phyloP scores from a whole-genome alignment of 2,113 vertebrate genomes.

The Chaenogobius annularis region DNA sequence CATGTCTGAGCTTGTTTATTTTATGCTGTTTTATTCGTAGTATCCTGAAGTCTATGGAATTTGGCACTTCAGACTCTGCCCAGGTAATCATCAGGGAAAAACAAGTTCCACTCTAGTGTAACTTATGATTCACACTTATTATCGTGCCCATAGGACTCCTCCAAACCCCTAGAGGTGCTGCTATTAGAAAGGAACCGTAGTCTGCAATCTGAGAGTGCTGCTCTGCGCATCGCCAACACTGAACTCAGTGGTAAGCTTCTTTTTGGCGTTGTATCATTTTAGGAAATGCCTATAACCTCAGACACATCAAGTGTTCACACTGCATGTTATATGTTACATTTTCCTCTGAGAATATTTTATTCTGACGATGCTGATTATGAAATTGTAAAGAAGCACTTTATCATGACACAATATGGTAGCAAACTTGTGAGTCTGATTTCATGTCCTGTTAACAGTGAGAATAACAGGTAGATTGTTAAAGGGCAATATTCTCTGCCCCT shows the following conservation, averaged over 20 bases:
- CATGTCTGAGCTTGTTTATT: background rate
- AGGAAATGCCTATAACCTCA: background rate
- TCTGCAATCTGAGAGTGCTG: conserved; percentile 93
- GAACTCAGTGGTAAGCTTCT: conserved; percentile 94
- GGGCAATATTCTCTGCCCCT: conserved; percentile 29
- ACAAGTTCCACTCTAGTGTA: conserved; percentile 12
- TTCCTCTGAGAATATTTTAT: conserved; percentile 75
- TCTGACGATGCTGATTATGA: background rate
- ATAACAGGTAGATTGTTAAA: conserved; percentile 28
- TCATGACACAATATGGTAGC: background rate
- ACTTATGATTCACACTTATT: background rate
- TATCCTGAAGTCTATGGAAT: conserved; percentile 98
- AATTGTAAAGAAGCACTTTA: conserved; percentile 3
- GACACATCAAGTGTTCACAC: conserved; percentile 6
- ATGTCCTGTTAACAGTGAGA: background rate
- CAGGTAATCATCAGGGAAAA: conserved; percentile 80
- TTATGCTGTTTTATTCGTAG: conserved; percentile 70
- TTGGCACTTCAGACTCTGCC: conserved; percentile 84
- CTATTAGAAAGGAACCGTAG: conserved; percentile 95
- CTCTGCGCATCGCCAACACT: conserved; percentile 91
- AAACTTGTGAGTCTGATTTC: conserved; percentile 3
- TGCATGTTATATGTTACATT: conserved; percentile 6
- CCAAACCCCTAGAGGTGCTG: conserved; percentile 94
- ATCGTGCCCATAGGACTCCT: conserved; percentile 79
- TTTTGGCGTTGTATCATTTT: background rate